A percentile compares a stretch with the other conserved stretches of the same genome.
Conservation (phyloP, 2,888 invertebrate species). For the Palloptera scutellata region DNA sequence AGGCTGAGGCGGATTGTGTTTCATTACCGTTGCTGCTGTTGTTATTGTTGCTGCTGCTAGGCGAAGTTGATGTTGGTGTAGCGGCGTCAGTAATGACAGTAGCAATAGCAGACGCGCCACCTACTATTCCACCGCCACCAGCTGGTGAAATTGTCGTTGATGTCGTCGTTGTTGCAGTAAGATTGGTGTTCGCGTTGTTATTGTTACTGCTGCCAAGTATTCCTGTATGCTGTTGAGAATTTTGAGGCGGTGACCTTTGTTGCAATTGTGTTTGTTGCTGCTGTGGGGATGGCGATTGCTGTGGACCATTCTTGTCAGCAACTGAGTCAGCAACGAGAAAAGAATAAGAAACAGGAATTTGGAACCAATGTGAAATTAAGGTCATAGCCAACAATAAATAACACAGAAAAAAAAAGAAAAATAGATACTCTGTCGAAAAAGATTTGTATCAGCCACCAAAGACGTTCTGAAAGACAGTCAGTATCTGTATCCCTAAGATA, state of each 20-base stretch:
- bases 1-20: slow-evolving; percentile 50
- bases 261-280: slow-evolving; percentile 50
- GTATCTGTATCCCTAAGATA: too few species aligned
- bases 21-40: slow-evolving; percentile 44
- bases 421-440: too few species aligned
- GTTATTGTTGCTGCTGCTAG: slow-evolving; percentile 30
- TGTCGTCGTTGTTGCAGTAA: slow-evolving; percentile 52
- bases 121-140: slow-evolving; percentile 47
- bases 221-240: slow-evolving; percentile 41
- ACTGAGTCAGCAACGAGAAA: slow-evolving; percentile 44
- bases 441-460: too few species aligned
- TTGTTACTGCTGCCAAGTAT: slow-evolving; percentile 44
- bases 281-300: slow-evolving; percentile 51
- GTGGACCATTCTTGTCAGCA: slow-evolving; percentile 62
- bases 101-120: slow-evolving; percentile 46
- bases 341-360: too few species aligned
- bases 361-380: slow-evolving; percentile 6
- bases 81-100: slow-evolving; percentile 44
- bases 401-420: not conserved
- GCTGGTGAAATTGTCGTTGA: slow-evolving; percentile 52
- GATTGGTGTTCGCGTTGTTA: slow-evolving; percentile 54
- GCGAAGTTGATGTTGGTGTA: slow-evolving; percentile 20
- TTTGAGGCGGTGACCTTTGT: slow-evolving; percentile 58
- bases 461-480: too few species aligned
- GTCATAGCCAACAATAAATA: not conserved